phyloP scores from a whole-genome alignment of 2,113 vertebrate genomes.

The Fukomys damarensis region DNA sequence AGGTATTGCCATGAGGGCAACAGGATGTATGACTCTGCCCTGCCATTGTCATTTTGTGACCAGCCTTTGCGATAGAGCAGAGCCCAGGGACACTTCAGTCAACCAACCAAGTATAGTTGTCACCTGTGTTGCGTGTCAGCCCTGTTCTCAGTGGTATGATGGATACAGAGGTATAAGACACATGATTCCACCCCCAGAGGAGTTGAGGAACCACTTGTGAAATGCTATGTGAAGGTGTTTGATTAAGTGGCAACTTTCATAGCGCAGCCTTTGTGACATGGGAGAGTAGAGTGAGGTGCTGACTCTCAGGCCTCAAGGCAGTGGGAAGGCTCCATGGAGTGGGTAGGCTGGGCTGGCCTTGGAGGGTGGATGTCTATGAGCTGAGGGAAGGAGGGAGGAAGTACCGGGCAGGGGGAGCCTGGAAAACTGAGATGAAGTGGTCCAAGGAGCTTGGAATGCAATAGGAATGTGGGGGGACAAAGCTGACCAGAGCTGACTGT shows the following conservation, averaged over 20 bases:
- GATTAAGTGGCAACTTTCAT: neutral
- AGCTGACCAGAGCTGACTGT: neutral
- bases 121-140: neutral
- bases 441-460: neutral
- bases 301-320: neutral
- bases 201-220: neutral
- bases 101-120: neutral
- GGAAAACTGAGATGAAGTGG: neutral
- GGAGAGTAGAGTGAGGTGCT: neutral
- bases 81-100: neutral
- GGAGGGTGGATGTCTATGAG: neutral
- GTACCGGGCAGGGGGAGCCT: neutral
- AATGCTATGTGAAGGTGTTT: rapidly evolving
- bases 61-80: neutral
- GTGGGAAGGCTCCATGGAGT: neutral
- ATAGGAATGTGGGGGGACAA: neutral
- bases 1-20: neutral
- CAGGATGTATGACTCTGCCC: neutral
- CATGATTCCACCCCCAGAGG: neutral
- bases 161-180: neutral
- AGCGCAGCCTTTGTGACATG: neutral
- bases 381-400: neutral
- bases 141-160: neutral
- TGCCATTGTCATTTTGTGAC: neutral
- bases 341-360: neutral